phyloP scores from a whole-genome alignment of 1,140 invertebrate genomes.

The Metaphire vulgaris region DNA sequence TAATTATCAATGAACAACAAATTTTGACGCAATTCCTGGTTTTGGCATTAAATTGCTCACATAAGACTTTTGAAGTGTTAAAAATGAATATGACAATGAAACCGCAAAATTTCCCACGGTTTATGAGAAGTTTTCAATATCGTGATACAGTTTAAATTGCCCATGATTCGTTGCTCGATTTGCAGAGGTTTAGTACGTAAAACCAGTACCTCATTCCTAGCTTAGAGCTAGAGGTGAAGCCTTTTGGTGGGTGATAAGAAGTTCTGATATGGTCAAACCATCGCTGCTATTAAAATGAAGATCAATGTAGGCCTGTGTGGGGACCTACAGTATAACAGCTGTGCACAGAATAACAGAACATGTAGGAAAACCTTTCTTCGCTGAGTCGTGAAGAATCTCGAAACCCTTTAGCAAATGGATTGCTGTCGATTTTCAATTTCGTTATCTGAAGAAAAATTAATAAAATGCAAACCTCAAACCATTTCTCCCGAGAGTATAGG shows the following conservation, averaged over 20 bases:
- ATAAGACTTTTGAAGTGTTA: too few species aligned
- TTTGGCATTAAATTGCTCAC: too few species aligned
- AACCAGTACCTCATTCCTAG: neutral
- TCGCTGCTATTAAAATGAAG: neutral
- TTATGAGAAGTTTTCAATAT: too few species aligned
- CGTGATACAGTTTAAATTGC: too few species aligned
- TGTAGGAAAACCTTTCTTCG: constrained; percentile 52
- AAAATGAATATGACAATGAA: too few species aligned
- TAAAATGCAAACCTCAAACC: too few species aligned
- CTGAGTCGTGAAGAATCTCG: constrained; percentile 86
- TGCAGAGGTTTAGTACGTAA: neutral
- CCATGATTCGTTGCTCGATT: too few species aligned
- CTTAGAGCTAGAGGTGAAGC: neutral
- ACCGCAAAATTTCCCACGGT: too few species aligned
- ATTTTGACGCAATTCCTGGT: too few species aligned
- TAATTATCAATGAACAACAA: too few species aligned
- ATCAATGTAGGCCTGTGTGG: neutral
- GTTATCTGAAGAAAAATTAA: constrained; percentile 64
- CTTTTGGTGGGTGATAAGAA: neutral
- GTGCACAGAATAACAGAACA: neutral
- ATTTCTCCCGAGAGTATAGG: too few species aligned
- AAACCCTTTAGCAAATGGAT: constrained; percentile 92
- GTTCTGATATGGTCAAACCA: neutral
- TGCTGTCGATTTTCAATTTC: constrained; percentile 91
- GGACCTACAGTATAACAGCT: neutral